phyloP scores from a whole-genome alignment of 2,113 vertebrate genomes.

The Misgurnus mizolepis region DNA sequence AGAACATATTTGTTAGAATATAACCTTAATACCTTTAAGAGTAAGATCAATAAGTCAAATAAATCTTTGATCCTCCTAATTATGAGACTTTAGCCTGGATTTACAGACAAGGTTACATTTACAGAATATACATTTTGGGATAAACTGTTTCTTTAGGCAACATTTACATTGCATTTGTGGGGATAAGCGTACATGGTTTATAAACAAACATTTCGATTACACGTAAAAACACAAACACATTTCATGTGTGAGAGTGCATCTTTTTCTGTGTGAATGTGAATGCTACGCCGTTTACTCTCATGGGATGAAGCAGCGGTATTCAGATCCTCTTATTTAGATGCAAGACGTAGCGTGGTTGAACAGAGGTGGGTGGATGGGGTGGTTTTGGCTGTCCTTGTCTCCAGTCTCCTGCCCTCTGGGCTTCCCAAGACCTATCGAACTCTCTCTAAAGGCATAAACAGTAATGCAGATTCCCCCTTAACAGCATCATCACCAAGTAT shows the following conservation, averaged over 20 bases:
- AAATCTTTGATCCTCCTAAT: not conserved
- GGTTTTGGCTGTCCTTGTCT: conserved; percentile 66
- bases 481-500: not conserved
- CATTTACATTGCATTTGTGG: not conserved
- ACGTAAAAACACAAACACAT: not conserved
- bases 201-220: not conserved
- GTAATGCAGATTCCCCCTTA: not conserved
- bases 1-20: no score
- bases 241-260: conserved; percentile 32
- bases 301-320: conserved; percentile 77
- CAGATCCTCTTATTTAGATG: conserved; percentile 77
- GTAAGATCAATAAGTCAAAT: no score
- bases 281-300: conserved; percentile 54
- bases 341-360: conserved; percentile 68
- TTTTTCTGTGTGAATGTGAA: conserved; percentile 50
- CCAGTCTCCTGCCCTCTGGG: conserved; percentile 59
- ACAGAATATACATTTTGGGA: not conserved
- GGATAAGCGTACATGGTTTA: not conserved
- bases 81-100: no score
- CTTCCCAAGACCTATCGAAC: conserved; percentile 22
- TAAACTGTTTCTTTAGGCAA: not conserved
- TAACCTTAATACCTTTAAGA: no score
- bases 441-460: conserved; percentile 23
- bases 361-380: conserved; percentile 64
- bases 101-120: no score